phyloP scores from a whole-genome alignment of 2,888 invertebrate species.

The Eupithecia tripunctaria region DNA sequence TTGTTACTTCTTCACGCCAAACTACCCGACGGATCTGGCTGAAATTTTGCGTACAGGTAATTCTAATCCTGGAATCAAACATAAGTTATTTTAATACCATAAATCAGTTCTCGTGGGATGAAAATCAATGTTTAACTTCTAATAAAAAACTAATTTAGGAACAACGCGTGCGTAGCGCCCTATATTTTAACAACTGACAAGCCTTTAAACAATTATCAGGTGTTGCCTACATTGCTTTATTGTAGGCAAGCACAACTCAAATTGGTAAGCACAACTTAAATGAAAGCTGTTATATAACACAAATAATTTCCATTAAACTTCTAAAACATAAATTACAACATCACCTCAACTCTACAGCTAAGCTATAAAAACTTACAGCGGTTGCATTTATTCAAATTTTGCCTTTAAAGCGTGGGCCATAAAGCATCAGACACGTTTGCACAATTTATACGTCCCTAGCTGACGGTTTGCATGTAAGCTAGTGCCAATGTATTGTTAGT shows the following conservation, averaged over 20 bases:
- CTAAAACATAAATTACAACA: conserved; percentile 9
- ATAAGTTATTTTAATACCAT: no score
- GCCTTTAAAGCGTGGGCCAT: conserved; percentile 18
- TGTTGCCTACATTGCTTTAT: neutral
- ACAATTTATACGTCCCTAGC: conserved; percentile 32
- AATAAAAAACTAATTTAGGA: no score
- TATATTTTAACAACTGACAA: no score
- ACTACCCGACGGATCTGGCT: no score
- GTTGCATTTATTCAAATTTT: conserved; percentile 27
- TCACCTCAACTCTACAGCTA: conserved; percentile 1
- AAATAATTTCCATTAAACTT: neutral
- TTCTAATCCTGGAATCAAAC: no score
- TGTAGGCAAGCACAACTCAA: neutral
- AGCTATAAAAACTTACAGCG: conserved; percentile 1
- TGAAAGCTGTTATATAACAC: neutral
- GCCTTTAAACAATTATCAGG: no score
- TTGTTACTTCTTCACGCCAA: no score
- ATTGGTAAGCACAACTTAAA: neutral
- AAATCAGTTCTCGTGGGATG: no score
- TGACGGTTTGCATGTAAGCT: conserved; percentile 34
- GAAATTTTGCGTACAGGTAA: no score
- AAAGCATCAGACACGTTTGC: conserved; percentile 30
- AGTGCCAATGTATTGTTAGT: neutral
- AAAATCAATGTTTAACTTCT: no score
- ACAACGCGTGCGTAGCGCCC: no score